Percentiles rank a stretch among this genome's conserved stretches.
Conservation (phyloP, 2,113 vertebrate species). For the Petrocephalus microphthalmus region DNA sequence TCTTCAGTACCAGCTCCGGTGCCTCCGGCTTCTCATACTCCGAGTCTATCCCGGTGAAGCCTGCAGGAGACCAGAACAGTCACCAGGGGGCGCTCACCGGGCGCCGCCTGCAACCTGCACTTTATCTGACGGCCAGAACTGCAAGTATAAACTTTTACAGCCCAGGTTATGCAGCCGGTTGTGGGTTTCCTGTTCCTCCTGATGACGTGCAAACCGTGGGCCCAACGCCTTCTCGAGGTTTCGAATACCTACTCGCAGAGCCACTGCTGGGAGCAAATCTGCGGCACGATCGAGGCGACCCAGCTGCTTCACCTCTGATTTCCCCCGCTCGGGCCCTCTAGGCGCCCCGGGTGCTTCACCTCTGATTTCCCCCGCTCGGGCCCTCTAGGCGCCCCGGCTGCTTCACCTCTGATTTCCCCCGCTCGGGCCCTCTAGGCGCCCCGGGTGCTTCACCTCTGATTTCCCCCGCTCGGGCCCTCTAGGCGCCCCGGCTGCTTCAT, state of each 20-base stretch:
- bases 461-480: slow-evolving; percentile 91
- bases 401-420: slow-evolving; percentile 97
- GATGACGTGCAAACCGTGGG: background rate
- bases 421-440: slow-evolving; percentile 92
- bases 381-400: no score
- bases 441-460: no score
- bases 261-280: background rate
- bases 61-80: slow-evolving; percentile 45
- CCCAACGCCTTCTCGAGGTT: no score
- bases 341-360: no score
- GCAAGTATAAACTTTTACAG: background rate
- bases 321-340: slow-evolving; percentile 93
- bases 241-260: no score
- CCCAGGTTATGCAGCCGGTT: background rate
- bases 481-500: no score
- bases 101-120: background rate
- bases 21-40: slow-evolving; percentile 96
- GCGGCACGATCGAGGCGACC: no score
- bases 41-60: slow-evolving; percentile 95
- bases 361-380: slow-evolving; percentile 94
- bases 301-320: slow-evolving; percentile 98
- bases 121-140: background rate
- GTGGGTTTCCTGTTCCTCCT: background rate
- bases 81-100: background rate
- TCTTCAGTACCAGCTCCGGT: slow-evolving; percentile 93